A percentile compares a stretch with the other conserved stretches of the same genome.
These are phyloP conservation scores for Pyrochroa serraticornis DNA, from an alignment of 2,888 invertebrate genomes.

Conservation along the genomic window DNA sequence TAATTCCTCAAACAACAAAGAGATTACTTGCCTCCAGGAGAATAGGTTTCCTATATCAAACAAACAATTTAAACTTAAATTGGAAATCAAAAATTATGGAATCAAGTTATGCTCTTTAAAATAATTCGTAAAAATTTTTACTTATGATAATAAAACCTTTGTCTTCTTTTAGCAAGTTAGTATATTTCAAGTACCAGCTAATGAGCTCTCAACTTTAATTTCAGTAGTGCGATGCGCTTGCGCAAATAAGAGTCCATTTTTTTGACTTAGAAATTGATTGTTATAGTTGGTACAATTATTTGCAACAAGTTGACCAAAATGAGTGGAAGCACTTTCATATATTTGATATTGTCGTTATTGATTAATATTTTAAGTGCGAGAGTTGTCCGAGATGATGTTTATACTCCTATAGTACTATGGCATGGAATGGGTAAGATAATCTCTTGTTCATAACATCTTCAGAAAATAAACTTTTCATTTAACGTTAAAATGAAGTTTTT, in stretches of 20 bases:
- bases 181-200: too few relatives aligned
- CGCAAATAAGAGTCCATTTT: too few relatives aligned
- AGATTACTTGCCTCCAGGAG: too few relatives aligned
- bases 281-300: neutral
- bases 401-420: slow-evolving; percentile 48
- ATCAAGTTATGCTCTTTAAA: too few relatives aligned
- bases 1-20: too few relatives aligned
- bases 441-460: neutral
- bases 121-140: too few relatives aligned
- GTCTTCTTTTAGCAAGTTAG: too few relatives aligned
- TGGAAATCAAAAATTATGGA: too few relatives aligned
- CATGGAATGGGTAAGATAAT: slow-evolving; percentile 86
- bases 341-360: slow-evolving; percentile 11
- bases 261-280: too few relatives aligned
- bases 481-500: neutral
- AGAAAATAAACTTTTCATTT: neutral
- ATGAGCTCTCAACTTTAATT: neutral
- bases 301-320: neutral
- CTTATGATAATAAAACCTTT: too few relatives aligned
- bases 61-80: too few relatives aligned
- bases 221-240: neutral
- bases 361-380: slow-evolving; percentile 16
- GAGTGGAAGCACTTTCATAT: slow-evolving; percentile 7
- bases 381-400: slow-evolving; percentile 7
- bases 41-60: too few relatives aligned